Percentiles rank a stretch among this genome's conserved stretches.
phyloP scores from a whole-genome alignment of 2,797 vertebrate species.

The Pelobates cultripes region DNA sequence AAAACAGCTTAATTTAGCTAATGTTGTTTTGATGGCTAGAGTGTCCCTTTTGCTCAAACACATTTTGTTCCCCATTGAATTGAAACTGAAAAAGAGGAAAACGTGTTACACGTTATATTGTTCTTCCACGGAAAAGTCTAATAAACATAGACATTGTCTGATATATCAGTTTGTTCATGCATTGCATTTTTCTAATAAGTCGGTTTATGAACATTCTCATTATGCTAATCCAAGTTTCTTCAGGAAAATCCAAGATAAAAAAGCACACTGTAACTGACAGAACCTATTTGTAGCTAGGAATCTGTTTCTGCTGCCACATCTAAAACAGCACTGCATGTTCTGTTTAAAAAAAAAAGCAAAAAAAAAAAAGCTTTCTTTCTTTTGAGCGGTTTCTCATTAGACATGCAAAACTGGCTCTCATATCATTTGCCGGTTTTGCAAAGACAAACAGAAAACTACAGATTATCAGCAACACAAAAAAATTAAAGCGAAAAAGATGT shows the following conservation, averaged over 20 bases:
- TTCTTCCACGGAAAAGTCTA: too few relatives aligned
- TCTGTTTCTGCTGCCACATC: constrained; percentile 48
- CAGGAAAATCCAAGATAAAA: constrained; percentile 67
- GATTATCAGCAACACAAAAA: constrained; percentile 20
- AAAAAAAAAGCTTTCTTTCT: constrained; percentile 63
- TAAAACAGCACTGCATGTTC: constrained; percentile 48
- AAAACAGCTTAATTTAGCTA: too few relatives aligned
- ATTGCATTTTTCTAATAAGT: constrained; percentile 53
- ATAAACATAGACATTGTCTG: too few relatives aligned
- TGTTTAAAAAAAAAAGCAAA: constrained; percentile 12
- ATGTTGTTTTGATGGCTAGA: too few relatives aligned
- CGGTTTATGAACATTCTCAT: constrained; percentile 62
- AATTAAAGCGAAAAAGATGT: background rate
- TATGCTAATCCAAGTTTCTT: constrained; percentile 70
- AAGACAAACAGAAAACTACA: constrained; percentile 53
- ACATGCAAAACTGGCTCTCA: constrained; percentile 60
- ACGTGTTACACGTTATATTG: too few relatives aligned
- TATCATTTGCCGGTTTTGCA: constrained; percentile 61
- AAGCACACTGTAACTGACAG: constrained; percentile 58
- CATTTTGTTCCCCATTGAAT: too few relatives aligned
- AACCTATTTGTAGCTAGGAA: constrained; percentile 62
- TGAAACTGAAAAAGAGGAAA: too few relatives aligned
- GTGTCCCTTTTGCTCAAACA: too few relatives aligned
- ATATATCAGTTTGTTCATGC: background rate
- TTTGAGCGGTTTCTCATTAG: constrained; percentile 65